Base-by-base conservation (phyloP, 2,888 invertebrate species). In the Sphinx pinastri region DNA sequence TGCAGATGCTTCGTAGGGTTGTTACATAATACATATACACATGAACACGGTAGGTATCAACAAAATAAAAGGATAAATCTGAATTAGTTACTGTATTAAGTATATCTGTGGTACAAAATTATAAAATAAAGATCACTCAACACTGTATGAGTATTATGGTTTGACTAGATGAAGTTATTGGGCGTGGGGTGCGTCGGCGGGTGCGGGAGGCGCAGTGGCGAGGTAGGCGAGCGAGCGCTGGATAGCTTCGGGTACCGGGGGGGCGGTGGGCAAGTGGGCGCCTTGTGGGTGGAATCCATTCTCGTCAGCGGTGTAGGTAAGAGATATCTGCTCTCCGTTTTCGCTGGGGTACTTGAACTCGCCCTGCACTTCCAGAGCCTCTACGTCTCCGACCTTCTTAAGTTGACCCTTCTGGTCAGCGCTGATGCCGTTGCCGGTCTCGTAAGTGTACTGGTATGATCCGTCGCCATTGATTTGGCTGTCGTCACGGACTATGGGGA, bases 211-310 rank as follows among this genome's bases (percentile, higher is more conserved):
- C 55, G 95, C 95, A 60, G 95, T 95, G 67, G 96, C 96, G 80
- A 96, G 90, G 84, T 95, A 96, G 52, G 95, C 96, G 67, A 96
- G 88, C 25, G 96, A 95, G 71, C 95, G 94, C 81, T 96, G 95
- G 79, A 97, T 97, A 73, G 95, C 95, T 70, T 94, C 95, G 38
- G 97, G 97, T 71, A 96, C 96, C 76, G 96, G 96, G 54, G 97
- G 97, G 11, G 96, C 94, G 12, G 95, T 95, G 49, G 96, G 96
- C n/a, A 96, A 84, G 78, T 95, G 95, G 12, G 93, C 94, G 4
- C 95, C 95, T 77, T 90, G 94, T 0, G 96, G 96, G 82, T 96
- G 95, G 94, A 95, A 96, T 31, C 96, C 96, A 77, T 96, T 96
- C 84, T 96, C 96, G 77, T 97, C 96, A 74, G 97, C 96, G 57